phyloP scores from a whole-genome alignment of 1,140 invertebrate species.

The Drosophila kepulauana region DNA sequence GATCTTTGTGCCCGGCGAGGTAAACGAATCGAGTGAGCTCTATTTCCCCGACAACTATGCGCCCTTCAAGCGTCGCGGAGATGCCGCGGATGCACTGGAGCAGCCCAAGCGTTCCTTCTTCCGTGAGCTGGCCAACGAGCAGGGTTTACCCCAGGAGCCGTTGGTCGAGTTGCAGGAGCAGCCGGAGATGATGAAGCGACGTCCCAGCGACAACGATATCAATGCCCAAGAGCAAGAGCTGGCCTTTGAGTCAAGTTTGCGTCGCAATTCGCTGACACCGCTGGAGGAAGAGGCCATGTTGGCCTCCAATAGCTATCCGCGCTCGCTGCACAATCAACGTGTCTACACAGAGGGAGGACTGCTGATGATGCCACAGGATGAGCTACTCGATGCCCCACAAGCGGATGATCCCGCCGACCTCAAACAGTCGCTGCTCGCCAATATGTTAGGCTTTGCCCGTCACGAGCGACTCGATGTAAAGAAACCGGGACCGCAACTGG shows the following conservation, averaged over 20 bases:
- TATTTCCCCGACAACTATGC: conserved; percentile 78
- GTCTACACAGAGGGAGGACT: conserved; percentile 89
- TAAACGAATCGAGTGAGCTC: conserved; percentile 78
- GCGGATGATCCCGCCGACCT: conserved; percentile 81
- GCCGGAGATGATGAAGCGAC: conserved; percentile 64
- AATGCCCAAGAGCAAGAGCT: conserved; percentile 56
- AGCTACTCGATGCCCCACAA: conserved; percentile 56
- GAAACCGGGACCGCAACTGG: conserved; percentile 94
- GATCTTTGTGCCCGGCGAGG: conserved; percentile 70
- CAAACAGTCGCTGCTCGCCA: conserved; percentile 71
- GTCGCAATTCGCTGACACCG: conserved; percentile 75
- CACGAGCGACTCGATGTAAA: conserved; percentile 96
- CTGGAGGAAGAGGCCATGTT: conserved; percentile 81
- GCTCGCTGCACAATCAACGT: conserved; percentile 56
- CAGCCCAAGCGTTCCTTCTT: conserved; percentile 69
- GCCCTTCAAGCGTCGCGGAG: conserved; percentile 61
- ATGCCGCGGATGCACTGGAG: conserved; percentile 3
- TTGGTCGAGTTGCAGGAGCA: conserved; percentile 28
- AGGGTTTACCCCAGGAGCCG: conserved; percentile 63
- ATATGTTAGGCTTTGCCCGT: conserved; percentile 91
- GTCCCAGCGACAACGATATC: conserved; percentile 38
- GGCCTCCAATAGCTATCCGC: conserved; percentile 72
- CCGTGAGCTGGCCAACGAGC: conserved; percentile 73
- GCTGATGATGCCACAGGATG: conserved; percentile 85
- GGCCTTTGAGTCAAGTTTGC: conserved; percentile 66